Base-by-base conservation (phyloP, 2,888 invertebrate species). In the Steinernema hermaphroditum region DNA sequence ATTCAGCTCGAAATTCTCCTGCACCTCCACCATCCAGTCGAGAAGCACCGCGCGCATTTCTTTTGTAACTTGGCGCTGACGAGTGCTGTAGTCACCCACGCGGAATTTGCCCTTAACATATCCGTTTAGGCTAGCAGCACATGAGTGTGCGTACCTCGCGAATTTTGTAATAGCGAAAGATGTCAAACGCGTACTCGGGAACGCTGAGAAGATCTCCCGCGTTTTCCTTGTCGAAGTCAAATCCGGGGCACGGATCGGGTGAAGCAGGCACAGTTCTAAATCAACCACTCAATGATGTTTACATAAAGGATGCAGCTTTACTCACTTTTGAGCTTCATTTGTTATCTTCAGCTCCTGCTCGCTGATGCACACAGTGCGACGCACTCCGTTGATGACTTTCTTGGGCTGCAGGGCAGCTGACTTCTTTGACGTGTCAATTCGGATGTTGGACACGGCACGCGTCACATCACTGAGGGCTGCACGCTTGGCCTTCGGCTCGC, bases 21-120 rank as follows among this genome's bases (percentile, higher is more conserved):
- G 85, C 62, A 86, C 73, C 87, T 97, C 96, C 54, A 98, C 96
- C 93, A 98, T 93, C 98, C 98, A 98, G 89, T 98, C 97, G 0
- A 98, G 92, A 1, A 98, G 90, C 27, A 96, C 90, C 0, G 94
- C 92, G 69, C 98, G 90, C 94, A 96, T 96, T 91, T 92, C 92
- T 46, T 91, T 89, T 0, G 92, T 92, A 73, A 97, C 89, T 78
- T 92, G 91, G 19, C 91, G 89, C 89, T 96, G 94, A 9, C 77
- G 77, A 29, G 90, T 37, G 89, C 96, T 91, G 88, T 96, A 97
- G 87, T 94, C 92, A 24, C 90, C 90, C 69, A 95, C 91, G 24
- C 88, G 87, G 87, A 94, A 96, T 14, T 90, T 87, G 0, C 87
- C 85, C 91, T 92, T 37, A n/a, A 54, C 79, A 49, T n/a, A 8